Evolutionary conservation across 1,140 invertebrate genomes (phyloP).

Genomic region (Trachymyrmex cornetzi): DNA sequence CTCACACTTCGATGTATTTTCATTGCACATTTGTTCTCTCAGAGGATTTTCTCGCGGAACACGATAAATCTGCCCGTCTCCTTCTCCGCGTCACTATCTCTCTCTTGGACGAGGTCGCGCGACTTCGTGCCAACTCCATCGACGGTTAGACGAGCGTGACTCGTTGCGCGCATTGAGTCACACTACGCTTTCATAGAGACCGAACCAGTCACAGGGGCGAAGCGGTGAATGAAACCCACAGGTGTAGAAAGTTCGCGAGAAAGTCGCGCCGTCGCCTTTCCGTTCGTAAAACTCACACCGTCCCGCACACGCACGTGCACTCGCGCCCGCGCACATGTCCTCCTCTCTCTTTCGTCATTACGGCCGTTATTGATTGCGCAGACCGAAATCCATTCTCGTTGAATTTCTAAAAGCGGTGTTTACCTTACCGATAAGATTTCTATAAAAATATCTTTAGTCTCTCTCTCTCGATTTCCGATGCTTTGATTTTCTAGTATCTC

Average conservation of each 20-base stretch:
- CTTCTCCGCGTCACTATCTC: conserved; percentile 11
- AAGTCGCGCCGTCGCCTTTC: conserved; percentile 80
- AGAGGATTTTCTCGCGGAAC: conserved; percentile 30
- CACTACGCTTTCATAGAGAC: conserved; percentile 75
- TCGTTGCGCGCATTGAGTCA: conserved; percentile 71
- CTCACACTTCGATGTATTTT: conserved; percentile 23
- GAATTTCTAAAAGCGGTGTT: neutral
- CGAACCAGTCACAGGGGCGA: conserved; percentile 47
- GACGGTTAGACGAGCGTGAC: conserved; percentile 71
- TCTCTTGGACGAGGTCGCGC: conserved; percentile 61
- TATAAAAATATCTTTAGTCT: neutral
- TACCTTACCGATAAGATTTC: too few relatives aligned
- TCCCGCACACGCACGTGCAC: neutral
- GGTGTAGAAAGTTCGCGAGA: conserved; percentile 85
- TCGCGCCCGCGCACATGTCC: neutral
- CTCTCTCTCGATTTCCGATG: neutral
- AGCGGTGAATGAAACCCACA: conserved; percentile 82
- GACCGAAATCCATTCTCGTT: neutral
- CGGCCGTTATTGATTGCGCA: neutral
- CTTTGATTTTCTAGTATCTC: too few relatives aligned
- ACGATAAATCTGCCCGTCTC: conserved; percentile 53
- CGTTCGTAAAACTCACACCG: conserved; percentile 72
- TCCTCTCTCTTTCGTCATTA: conserved; percentile 42
- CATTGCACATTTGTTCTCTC: conserved; percentile 26
- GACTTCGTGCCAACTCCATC: conserved; percentile 70